Evolutionary conservation across 2,113 vertebrate genomes (phyloP).

Genomic region (Hymenochirus boettgeri): DNA sequence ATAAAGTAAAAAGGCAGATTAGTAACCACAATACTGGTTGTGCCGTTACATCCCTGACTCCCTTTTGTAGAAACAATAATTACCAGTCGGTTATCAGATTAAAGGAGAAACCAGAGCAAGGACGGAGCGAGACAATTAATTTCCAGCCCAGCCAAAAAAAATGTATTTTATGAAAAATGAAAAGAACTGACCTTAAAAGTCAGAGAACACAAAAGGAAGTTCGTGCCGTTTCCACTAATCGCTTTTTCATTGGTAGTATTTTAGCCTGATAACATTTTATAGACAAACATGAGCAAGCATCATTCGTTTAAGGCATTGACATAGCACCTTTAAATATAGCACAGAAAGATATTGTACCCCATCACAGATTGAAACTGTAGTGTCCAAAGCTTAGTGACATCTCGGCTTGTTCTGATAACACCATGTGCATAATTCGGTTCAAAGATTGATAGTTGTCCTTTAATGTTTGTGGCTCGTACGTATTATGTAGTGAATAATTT

Average conservation of each 20-base stretch:
- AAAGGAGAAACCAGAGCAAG: slow-evolving; percentile 17
- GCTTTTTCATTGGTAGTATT: too few relatives aligned
- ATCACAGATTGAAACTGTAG: too few relatives aligned
- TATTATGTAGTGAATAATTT: too few relatives aligned
- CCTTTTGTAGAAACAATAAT: slow-evolving; percentile 19
- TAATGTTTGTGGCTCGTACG: too few relatives aligned
- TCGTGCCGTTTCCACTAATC: slow-evolving; percentile 22
- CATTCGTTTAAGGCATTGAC: too few relatives aligned
- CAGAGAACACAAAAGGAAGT: slow-evolving; percentile 2
- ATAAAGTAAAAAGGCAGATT: slow-evolving; percentile 7
- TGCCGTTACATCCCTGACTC: slow-evolving; percentile 15
- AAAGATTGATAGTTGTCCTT: too few relatives aligned
- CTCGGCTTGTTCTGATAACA: too few relatives aligned
- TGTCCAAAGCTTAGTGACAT: too few relatives aligned
- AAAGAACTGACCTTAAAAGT: slow-evolving; percentile 21
- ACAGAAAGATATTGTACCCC: too few relatives aligned
- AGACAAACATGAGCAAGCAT: neutral
- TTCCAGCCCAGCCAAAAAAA: slow-evolving; percentile 10
- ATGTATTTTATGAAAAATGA: slow-evolving; percentile 18
- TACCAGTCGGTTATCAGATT: slow-evolving; percentile 32
- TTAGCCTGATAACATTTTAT: too few relatives aligned
- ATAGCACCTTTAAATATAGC: too few relatives aligned
- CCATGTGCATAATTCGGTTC: too few relatives aligned
- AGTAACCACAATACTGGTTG: slow-evolving; percentile 6
- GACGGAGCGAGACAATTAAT: slow-evolving; percentile 22